phyloP scores from a whole-genome alignment of 2,888 invertebrate genomes.

The Macaria liturata region DNA sequence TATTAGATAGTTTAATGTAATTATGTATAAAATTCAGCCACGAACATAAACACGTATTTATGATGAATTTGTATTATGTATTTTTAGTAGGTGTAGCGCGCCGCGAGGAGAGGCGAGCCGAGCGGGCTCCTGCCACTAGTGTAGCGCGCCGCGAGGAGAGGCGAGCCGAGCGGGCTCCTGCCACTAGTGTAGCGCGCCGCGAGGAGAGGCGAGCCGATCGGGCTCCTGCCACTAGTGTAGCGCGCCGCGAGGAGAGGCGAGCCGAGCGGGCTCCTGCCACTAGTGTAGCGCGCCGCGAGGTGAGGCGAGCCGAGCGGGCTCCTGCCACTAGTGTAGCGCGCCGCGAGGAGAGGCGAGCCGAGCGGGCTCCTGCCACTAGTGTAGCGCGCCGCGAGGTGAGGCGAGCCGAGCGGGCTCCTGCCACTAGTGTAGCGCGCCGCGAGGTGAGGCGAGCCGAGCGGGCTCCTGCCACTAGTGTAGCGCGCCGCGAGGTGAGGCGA shows the following conservation, averaged over 20 bases:
- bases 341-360: too few species aligned
- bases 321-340: constrained; percentile 39
- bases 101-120: too few species aligned
- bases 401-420: constrained; percentile 13
- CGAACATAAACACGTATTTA: constrained; percentile 37
- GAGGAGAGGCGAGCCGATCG: too few species aligned
- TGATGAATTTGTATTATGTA: constrained; percentile 39
- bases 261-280: constrained; percentile 24
- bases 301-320: constrained; percentile 4
- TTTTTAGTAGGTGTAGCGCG: not conserved
- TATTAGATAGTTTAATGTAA: constrained; percentile 73
- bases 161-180: constrained; percentile 13
- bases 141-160: too few species aligned
- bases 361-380: constrained; percentile 32
- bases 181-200: too few species aligned
- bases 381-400: too few species aligned
- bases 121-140: constrained; percentile 32
- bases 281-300: too few species aligned
- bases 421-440: too few species aligned
- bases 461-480: constrained; percentile 36
- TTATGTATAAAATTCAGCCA: constrained; percentile 48
- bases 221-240: constrained; percentile 36
- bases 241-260: too few species aligned
- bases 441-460: too few species aligned
- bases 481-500: too few species aligned